Base-by-base conservation (phyloP, 1,140 invertebrate genomes). In the Hyphantria cunea region DNA sequence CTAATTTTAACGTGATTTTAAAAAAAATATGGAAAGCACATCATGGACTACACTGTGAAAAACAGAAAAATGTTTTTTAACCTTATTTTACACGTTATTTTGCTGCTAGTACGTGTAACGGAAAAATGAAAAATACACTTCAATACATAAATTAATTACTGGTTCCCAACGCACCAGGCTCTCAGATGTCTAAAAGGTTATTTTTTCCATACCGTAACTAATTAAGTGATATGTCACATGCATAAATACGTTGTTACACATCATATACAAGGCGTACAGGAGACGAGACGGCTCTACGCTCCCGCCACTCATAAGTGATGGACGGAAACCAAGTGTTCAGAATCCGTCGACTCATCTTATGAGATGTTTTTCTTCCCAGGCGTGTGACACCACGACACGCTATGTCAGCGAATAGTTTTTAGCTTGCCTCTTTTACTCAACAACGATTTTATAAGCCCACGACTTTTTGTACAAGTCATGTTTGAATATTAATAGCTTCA, bases 321-420 rank as follows among this genome's bases (percentile, higher is more conserved):
- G 67, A 76, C 72, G 74, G 78, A 61, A 52, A 64, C 47, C 53
- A 39, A 25, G 64, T 52, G 52, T 31, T 58, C 11, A 50, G 70
- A 70, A 70, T 73, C 41, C 39, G 70, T 55, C 17, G 44, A 72
- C 68, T 78, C 78, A 79, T 64, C 74, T 79, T 74, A 75, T 75
- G 68, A 74, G 68, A 75, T 62, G 65, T 68, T 67, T 72, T 70
- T 67, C 61, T 63, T 53, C 48, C 47, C 17, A 15, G 41, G 42
- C 14, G 15, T 9, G 31, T 61, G 47, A 47, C 32, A 37, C 17
- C 48, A n/a, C 45, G 47, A 11, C 34, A 15, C 31, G 48, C 47
- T 47, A 41, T 34, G 37, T 51, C 56, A 44, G 37, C 34, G 34
- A 15, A 15, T 50, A 48, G 34, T 42, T 60, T 60, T 51, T 51